Evolutionary conservation across 2,113 vertebrate species (phyloP).

Genomic region (Pseudorectes ferrugineus): DNA sequence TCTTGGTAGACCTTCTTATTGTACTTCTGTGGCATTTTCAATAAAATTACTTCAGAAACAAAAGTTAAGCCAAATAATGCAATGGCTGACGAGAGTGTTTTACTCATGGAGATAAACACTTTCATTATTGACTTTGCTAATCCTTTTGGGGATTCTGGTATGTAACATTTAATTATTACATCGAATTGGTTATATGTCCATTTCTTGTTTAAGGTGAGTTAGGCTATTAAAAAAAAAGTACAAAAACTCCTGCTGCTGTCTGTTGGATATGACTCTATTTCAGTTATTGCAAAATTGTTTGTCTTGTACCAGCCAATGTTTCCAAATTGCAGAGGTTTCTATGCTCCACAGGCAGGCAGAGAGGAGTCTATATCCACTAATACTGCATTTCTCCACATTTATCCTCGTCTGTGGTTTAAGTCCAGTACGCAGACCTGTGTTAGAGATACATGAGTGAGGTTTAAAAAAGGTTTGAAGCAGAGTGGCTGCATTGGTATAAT

Average conservation of each 20-base stretch:
- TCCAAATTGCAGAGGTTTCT: not conserved
- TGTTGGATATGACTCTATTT: not conserved
- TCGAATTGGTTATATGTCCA: not conserved
- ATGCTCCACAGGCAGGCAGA: rapidly evolving
- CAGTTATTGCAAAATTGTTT: not conserved
- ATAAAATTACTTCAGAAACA: not conserved
- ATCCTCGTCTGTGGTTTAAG: not conserved
- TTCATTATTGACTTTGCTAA: not conserved
- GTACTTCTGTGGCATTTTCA: not conserved
- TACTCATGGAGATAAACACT: not conserved
- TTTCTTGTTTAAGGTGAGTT: not conserved
- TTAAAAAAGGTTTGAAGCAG: not conserved
- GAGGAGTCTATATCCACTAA: not conserved
- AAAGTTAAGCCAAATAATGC: not conserved
- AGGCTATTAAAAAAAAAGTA: not conserved
- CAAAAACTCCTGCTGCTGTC: not conserved
- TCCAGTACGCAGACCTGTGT: not conserved
- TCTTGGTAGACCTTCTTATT: not conserved
- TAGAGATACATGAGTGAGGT: not conserved
- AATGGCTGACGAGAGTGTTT: not conserved
- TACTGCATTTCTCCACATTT: not conserved
- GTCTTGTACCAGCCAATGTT: not conserved
- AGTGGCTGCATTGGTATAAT: not conserved
- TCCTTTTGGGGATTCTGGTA: not conserved
- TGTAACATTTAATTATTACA: not conserved